phyloP scores from a whole-genome alignment of 2,113 vertebrate genomes.

The Pomatostomus ruficeps region DNA sequence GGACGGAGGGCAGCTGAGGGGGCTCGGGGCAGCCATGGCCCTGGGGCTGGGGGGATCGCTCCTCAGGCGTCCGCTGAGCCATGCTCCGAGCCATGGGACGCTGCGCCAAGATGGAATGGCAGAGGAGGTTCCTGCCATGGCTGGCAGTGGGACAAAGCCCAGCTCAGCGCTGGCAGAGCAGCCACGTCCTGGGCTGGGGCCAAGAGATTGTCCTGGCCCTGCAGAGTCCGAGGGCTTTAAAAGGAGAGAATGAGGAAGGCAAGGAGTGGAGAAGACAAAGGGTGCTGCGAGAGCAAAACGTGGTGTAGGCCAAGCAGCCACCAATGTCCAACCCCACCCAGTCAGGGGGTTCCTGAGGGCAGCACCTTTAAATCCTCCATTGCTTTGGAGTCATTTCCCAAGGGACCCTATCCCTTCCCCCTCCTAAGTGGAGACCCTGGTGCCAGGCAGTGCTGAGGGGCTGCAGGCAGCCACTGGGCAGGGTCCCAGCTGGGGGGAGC shows the following conservation, averaged over 20 bases:
- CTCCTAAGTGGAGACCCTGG: background rate
- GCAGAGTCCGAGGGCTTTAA: conserved; percentile 15
- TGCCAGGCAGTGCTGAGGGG: background rate
- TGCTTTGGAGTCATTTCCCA: background rate
- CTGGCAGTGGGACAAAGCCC: background rate
- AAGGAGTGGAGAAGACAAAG: background rate
- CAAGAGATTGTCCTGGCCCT: background rate
- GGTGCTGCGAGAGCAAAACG: background rate
- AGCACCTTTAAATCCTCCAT: accelerated
- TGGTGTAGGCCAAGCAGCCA: background rate
- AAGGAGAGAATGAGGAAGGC: background rate
- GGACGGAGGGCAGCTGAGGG: accelerated
- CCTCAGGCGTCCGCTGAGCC: accelerated
- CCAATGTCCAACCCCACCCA: accelerated
- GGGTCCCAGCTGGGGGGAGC: background rate
- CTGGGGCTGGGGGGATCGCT: background rate
- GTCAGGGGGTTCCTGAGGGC: accelerated
- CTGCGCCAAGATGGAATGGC: background rate
- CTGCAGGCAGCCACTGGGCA: background rate
- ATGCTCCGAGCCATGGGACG: accelerated
- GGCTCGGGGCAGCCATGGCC: too few species aligned
- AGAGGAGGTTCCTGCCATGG: background rate
- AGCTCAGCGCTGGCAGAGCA: background rate
- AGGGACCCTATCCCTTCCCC: background rate
- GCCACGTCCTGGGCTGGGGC: background rate